Evolutionary conservation across 2,888 invertebrate genomes (phyloP).

Genomic region (Andrena fulva): DNA sequence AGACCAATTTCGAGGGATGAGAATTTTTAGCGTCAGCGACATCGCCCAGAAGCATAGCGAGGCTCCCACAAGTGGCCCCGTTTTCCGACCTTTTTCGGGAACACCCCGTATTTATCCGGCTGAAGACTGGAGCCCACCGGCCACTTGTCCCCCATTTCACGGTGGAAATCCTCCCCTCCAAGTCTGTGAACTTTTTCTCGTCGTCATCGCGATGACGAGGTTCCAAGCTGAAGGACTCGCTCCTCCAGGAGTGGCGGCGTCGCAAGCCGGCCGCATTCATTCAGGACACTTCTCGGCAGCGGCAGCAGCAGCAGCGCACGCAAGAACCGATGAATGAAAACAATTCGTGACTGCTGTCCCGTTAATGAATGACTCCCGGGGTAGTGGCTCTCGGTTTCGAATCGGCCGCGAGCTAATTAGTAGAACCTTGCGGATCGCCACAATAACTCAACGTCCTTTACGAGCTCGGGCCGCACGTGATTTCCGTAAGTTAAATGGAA

Average conservation of each 20-base stretch:
- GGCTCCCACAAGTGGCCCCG: background rate
- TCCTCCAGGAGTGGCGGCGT: constrained; percentile 25
- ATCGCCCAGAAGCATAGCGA: too few relatives aligned
- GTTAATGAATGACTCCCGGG: constrained; percentile 80
- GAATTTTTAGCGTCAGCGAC: too few relatives aligned
- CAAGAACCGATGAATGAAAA: constrained; percentile 83
- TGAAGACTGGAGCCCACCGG: background rate
- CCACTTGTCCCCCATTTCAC: constrained; percentile 37
- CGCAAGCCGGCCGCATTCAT: constrained; percentile 63
- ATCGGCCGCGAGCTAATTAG: constrained; percentile 74
- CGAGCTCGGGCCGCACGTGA: constrained; percentile 73
- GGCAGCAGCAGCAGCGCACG: constrained; percentile 66
- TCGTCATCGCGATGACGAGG: constrained; percentile 40
- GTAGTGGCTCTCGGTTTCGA: constrained; percentile 73
- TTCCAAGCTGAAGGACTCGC: constrained; percentile 35
- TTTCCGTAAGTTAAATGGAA: constrained; percentile 75
- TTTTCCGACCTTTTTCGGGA: background rate
- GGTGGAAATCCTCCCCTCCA: constrained; percentile 31
- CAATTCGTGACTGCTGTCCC: constrained; percentile 80
- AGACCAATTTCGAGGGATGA: too few relatives aligned
- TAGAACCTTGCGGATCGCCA: constrained; percentile 72
- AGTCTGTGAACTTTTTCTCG: constrained; percentile 5
- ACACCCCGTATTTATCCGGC: background rate
- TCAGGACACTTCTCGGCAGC: constrained; percentile 60
- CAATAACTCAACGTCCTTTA: constrained; percentile 77